Evolutionary conservation across 2,888 invertebrate species (phyloP), one percentile per base, ranked within the genome.

Genomic region (Cecidostiba fungosa): DNA sequence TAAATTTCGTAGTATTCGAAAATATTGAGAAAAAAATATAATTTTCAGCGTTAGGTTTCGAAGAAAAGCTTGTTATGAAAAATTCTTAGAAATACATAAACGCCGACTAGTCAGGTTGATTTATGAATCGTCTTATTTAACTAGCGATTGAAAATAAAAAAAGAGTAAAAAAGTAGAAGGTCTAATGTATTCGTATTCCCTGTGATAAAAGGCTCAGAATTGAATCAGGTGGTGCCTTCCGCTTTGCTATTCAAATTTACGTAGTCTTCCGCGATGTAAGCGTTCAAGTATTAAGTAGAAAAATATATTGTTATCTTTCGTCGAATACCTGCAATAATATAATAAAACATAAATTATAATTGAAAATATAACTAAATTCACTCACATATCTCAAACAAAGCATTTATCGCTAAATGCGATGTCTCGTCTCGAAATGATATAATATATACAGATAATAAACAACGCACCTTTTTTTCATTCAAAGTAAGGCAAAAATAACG

Each of bases 151-250:
- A n/a, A 72, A 19, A 72, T 59, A 19, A 14, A 14, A 4, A 54
- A 54, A 3, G 19, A 54, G 54, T 19, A 54, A 1, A 19, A 54
- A 54, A 16, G 54, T 29, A 66, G 3, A 29, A 39, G 39, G 43
- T 14, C 39, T 39, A 72, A 72, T 72, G n/a, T 23, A 32, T n/a
- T n/a, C n/a, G n/a, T n/a, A 72, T 23, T 43, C 43, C 39, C 12
- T 23, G 3, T 43, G n/a, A 39, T 72, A 26, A 36, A 47, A 26
- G 23, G 19, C n/a, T n/a, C 3, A 16, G 12, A 39, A 47, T 73
- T 43, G 43, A 73, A 73, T 26, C 47, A 73, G 26, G n/a, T 72
- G 73, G 2, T 73, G 43, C 39, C 47, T 73, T 73, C 12, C 14
- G 12, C 14, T 73, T 23, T 73, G n/a, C 54, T 54, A 54, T 54